phyloP scores from a whole-genome alignment of 2,113 vertebrate species.

The Tychaedon coryphoeus region DNA sequence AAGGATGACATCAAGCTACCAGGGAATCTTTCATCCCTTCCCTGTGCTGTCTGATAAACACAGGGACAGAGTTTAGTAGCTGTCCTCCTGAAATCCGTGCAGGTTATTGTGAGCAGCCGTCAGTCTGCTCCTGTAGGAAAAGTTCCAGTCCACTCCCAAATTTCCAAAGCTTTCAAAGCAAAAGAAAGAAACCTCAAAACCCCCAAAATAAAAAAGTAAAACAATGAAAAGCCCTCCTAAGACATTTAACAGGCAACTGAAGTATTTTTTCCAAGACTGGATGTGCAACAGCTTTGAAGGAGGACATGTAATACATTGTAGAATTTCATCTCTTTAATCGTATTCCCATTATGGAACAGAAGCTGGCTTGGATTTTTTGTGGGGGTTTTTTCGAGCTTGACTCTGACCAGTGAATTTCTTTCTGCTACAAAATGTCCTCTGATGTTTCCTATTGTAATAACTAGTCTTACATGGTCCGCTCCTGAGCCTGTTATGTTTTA shows the following conservation, averaged over 20 bases:
- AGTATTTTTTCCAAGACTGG: background rate
- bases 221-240: background rate
- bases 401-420: background rate
- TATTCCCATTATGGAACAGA: background rate
- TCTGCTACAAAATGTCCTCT: background rate
- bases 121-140: background rate
- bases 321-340: background rate
- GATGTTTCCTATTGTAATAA: background rate
- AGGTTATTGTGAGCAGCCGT: rapidly evolving
- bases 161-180: background rate
- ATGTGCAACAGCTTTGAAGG: background rate
- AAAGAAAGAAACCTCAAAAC: background rate
- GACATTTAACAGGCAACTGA: background rate
- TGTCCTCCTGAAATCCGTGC: background rate
- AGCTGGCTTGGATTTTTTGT: background rate
- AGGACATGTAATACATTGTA: background rate
- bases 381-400: background rate
- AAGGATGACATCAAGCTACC: background rate
- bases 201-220: background rate
- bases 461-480: background rate
- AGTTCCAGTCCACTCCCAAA: background rate
- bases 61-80: background rate
- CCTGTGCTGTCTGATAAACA: background rate
- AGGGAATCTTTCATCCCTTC: background rate
- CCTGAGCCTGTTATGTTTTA: background rate